Percentiles rank a stretch among this genome's conserved stretches.
Conservation (phyloP, 2,888 invertebrate species). For the Polydrusus cervinus region DNA sequence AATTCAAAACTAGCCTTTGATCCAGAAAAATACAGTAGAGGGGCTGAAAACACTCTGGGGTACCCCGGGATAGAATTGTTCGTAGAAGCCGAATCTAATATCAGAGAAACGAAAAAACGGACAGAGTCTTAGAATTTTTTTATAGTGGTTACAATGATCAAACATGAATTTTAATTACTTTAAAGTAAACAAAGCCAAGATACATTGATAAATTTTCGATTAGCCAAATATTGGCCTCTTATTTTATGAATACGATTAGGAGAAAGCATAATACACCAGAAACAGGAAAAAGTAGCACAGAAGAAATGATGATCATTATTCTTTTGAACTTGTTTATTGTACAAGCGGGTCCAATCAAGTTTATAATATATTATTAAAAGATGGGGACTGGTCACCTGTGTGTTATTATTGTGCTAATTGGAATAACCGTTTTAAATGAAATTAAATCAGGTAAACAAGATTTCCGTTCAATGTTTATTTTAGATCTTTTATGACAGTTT, state of each 20-base stretch:
- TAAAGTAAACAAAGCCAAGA: background rate
- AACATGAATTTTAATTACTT: background rate
- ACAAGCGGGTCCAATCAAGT: constrained; percentile 12
- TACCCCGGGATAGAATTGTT: no score
- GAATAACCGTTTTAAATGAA: constrained; percentile 27
- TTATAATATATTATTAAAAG: constrained; percentile 30
- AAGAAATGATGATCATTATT: constrained; percentile 36
- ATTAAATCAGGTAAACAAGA: constrained; percentile 35
- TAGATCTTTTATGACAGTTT: background rate
- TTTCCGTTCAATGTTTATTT: constrained; percentile 16
- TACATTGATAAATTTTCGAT: background rate
- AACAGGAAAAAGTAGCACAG: constrained; percentile 34
- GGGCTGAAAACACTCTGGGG: no score
- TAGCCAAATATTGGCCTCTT: constrained; percentile 17
- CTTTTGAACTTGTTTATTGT: constrained; percentile 30
- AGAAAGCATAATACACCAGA: constrained; percentile 30
- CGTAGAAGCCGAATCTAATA: no score
- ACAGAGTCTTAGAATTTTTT: no score
- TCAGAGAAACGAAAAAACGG: no score
- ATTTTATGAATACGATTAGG: constrained; percentile 23
- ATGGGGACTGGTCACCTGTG: constrained; percentile 23
- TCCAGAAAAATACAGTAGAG: no score
- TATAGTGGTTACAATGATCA: no score
- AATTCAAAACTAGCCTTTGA: no score
- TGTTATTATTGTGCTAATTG: constrained; percentile 40